Evolutionary conservation across 1,140 invertebrate genomes (phyloP).

Genomic region (Drosophila santomea): DNA sequence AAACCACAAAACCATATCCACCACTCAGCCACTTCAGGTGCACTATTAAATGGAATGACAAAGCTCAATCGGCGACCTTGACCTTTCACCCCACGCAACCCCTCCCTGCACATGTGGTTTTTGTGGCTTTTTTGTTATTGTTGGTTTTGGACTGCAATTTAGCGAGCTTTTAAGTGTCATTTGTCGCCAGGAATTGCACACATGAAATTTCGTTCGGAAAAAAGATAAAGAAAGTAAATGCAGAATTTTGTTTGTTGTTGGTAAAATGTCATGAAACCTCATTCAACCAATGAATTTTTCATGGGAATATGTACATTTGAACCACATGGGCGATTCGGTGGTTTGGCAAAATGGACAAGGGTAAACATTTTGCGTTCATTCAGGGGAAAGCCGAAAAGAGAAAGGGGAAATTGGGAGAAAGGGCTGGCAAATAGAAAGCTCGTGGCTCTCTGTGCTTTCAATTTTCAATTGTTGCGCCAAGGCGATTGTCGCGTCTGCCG

Average conservation of each 20-base stretch:
- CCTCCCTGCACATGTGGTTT: slow-evolving; percentile 19
- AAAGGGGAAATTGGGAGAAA: neutral
- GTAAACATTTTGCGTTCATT: slow-evolving; percentile 22
- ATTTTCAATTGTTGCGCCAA: slow-evolving; percentile 44
- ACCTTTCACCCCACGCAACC: slow-evolving; percentile 30
- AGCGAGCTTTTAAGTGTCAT: slow-evolving; percentile 25
- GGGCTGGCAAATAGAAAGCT: slow-evolving; percentile 21
- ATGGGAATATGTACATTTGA: no score
- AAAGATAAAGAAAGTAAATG: neutral
- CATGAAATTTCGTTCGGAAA: neutral
- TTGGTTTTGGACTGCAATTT: slow-evolving; percentile 19
- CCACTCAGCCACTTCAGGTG: slow-evolving; percentile 4
- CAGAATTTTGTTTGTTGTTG: no score
- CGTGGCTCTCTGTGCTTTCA: slow-evolving; percentile 16
- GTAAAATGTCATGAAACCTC: no score
- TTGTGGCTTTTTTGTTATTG: slow-evolving; percentile 14
- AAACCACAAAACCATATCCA: neutral
- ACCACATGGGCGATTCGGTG: neutral
- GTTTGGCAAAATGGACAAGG: slow-evolving; percentile 20
- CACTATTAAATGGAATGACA: slow-evolving; percentile 33
- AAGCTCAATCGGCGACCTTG: slow-evolving; percentile 47
- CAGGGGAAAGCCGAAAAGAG: slow-evolving; percentile 23
- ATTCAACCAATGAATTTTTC: no score
- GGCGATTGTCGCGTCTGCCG: neutral
- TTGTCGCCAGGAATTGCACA: slow-evolving; percentile 6